Evolutionary conservation across 2,797 vertebrate genomes (phyloP).

Genomic region (Percopsis omiscomaycus): DNA sequence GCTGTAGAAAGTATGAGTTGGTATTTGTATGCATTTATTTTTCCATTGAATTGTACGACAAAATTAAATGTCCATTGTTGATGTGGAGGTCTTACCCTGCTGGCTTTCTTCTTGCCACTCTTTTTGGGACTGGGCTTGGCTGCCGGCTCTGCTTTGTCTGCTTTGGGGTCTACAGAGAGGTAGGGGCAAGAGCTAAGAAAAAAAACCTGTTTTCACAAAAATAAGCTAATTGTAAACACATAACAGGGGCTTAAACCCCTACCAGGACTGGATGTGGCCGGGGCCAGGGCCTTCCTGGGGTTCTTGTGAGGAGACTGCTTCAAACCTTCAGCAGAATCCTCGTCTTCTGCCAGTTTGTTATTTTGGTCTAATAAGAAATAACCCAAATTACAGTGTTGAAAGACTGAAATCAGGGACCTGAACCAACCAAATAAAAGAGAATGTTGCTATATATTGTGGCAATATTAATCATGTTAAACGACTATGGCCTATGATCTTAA

Average conservation of each 20-base stretch:
- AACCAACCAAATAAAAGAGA: not conserved
- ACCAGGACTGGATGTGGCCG: conserved; percentile 37
- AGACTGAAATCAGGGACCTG: not conserved
- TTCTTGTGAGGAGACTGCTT: conserved; percentile 16
- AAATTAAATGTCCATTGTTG: not conserved
- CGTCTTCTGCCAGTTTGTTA: conserved; percentile 2
- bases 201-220: not conserved
- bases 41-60: too few relatives aligned
- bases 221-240: not conserved
- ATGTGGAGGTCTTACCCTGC: conserved; percentile 75
- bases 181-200: not conserved
- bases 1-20: conserved; percentile 64
- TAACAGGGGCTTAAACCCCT: not conserved
- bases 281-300: conserved; percentile 2
- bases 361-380: conserved; percentile 26
- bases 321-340: not conserved
- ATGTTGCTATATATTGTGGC: not conserved
- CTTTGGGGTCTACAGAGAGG: conserved; percentile 40
- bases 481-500: not conserved
- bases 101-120: conserved; percentile 78
- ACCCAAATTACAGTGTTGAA: not conserved
- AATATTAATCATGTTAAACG: not conserved
- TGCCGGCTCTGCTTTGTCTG: conserved; percentile 39
- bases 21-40: not conserved
- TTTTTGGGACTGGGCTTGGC: conserved; percentile 65